Percentiles rank a stretch among this genome's conserved stretches.
Evolutionary conservation across 2,888 invertebrate species (phyloP).

Genomic region (Nephrotoma guestfalica): DNA sequence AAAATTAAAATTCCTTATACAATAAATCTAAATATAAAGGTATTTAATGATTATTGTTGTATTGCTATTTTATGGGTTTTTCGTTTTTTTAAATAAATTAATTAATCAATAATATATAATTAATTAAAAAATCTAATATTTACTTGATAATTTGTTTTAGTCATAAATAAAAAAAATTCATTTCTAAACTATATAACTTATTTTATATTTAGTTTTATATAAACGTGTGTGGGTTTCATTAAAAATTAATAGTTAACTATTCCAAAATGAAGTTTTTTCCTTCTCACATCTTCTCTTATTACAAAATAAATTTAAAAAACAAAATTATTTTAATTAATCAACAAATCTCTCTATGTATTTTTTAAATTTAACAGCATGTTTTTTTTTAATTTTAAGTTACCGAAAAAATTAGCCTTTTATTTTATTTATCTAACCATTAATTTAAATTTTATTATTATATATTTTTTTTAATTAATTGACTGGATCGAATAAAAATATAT

Average conservation of each 20-base stretch:
- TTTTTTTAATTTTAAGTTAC: not conserved
- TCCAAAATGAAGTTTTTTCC: not conserved
- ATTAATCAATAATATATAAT: not conserved
- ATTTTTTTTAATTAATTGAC: not conserved
- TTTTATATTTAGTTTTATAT: not conserved
- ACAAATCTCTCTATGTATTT: not conserved
- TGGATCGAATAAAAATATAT: not conserved
- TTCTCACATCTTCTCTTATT: not conserved
- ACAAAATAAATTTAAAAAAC: not conserved
- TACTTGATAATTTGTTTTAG: not conserved
- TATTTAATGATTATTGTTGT: not conserved
- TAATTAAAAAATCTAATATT: not conserved
- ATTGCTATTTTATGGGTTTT: not conserved
- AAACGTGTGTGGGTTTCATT: not conserved
- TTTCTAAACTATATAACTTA: not conserved
- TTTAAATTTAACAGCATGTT: not conserved
- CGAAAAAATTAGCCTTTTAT: not conserved
- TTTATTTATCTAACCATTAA: not conserved
- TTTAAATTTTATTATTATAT: not conserved
- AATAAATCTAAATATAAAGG: not conserved
- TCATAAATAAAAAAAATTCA: not conserved
- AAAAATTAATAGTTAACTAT: not conserved
- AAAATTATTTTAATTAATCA: not conserved
- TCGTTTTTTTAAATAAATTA: not conserved
- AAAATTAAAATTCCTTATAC: not conserved